Conservation (phyloP, 2,113 vertebrate genomes). For the Onychostoma macrolepis region DNA sequence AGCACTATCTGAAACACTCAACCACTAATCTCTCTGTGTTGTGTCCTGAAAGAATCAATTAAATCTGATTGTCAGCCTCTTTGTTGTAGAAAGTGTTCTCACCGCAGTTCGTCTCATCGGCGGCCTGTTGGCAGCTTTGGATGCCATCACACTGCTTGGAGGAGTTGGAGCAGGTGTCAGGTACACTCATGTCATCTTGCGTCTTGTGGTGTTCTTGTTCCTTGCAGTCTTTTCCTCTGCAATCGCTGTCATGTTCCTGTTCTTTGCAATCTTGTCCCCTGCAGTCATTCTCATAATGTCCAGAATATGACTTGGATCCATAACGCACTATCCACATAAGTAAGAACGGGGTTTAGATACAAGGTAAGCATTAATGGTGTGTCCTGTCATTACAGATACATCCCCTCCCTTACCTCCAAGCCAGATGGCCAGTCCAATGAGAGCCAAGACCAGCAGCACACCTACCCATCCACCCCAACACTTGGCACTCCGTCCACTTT, state of each 20-base stretch:
- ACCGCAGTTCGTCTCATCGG: constrained; percentile 73
- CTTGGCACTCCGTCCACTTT: constrained; percentile 32
- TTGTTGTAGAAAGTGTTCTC: constrained; percentile 41
- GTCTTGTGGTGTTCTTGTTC: too few relatives aligned
- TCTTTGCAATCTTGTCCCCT: neutral
- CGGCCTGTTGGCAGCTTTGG: constrained; percentile 62
- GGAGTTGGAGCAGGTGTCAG: constrained; percentile 68
- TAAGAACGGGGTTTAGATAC: neutral
- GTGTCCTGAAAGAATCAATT: too few relatives aligned
- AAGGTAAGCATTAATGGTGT: neutral
- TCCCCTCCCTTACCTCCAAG: constrained; percentile 69
- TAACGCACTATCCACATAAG: constrained; percentile 62
- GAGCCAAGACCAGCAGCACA: constrained; percentile 55
- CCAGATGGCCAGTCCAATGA: constrained; percentile 71
- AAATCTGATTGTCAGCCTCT: neutral
- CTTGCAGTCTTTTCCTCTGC: neutral
- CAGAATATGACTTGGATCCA: constrained; percentile 38
- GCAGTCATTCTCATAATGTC: neutral
- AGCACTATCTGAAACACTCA: neutral
- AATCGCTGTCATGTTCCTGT: neutral
- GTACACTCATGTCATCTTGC: neutral
- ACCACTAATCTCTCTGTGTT: neutral
- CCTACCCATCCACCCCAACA: constrained; percentile 55
- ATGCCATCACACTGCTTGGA: constrained; percentile 64
- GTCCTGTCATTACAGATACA: neutral